Evolutionary conservation across 1,140 invertebrate genomes (phyloP), one percentile per base, ranked within the genome.

Genomic region (Hyles euphorbiae): DNA sequence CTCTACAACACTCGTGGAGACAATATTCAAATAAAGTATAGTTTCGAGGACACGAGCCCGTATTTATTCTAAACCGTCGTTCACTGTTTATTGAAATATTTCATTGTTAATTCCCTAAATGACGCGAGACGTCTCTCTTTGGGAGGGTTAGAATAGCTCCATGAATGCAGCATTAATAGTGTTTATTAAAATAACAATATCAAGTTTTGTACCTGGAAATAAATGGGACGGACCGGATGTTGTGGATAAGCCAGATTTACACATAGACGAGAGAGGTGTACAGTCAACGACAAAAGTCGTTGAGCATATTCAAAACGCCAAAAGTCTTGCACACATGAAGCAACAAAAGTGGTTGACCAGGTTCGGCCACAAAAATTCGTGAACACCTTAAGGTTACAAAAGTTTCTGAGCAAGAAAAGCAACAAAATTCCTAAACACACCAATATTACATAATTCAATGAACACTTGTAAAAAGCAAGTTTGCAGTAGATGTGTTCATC

Each of bases 11-110:
- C 70, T 61, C 62, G 67, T 78, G 78, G 81, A 79, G 78, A 68
- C 76, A 66, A 45, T 83, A 74, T 87, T 87, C 85, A 82, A 79
- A 78, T 74, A 80, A 79, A 81, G 72, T 83, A 87, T 87, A 84
- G 73, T 84, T 83, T 78, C 65, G 76, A 68, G 73, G 76, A 76
- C 72, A 70, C 67, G 63, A 69, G 74, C 74, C 72, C 70, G 71
- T 85, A 83, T 85, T 87, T 87, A 85, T 79, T 74, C 74, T 83
- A 70, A 40, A 40, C 36, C 72, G 68, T 68, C 71, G 72, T 52
- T 74, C 33, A 58, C 72, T 78, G 77, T 80, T 87, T 83, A 87
- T 87, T 85, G 80, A 86, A 84, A 84, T 85, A 87, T 83, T 87
- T 87, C 80, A 85, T 84, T 83, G 80, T 87, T 87, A 83, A 85